These are phyloP conservation scores for Leptoteleia sp. DNA, from an alignment of 1,140 invertebrate genomes.

Conservation along the genomic window DNA sequence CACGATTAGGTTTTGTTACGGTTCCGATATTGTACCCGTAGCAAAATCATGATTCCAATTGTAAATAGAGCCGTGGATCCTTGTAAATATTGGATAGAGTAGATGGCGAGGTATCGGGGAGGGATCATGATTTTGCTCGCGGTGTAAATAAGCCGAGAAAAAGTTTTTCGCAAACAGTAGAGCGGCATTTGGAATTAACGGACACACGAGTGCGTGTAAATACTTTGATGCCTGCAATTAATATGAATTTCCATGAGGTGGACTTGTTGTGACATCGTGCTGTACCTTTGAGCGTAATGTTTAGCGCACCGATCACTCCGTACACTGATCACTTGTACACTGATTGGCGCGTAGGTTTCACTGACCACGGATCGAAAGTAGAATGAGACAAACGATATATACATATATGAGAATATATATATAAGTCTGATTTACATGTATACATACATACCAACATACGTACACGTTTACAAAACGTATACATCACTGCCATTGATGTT, in stretches of 20 bases:
- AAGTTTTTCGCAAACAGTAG: conserved; percentile 74
- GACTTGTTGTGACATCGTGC: too few species aligned
- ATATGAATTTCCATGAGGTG: conserved; percentile 27
- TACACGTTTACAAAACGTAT: conserved; percentile 6
- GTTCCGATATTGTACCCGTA: conserved; percentile 6
- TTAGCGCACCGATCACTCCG: too few species aligned
- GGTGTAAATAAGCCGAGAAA: conserved; percentile 69
- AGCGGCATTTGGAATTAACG: conserved; percentile 66
- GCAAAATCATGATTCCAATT: conserved; percentile 40
- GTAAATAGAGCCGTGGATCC: conserved; percentile 1
- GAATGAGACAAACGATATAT: conserved; percentile 68
- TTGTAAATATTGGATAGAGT: conserved; percentile 11
- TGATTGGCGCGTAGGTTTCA: conserved; percentile 67
- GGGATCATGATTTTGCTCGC: conserved; percentile 40
- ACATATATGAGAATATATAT: conserved; percentile 36
- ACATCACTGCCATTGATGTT: too few species aligned
- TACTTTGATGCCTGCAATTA: conserved; percentile 19
- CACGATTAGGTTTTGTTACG: conserved; percentile 6
- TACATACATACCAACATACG: conserved; percentile 35
- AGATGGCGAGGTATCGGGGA: background rate
- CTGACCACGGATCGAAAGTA: conserved; percentile 65
- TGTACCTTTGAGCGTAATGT: too few species aligned
- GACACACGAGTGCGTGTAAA: conserved; percentile 36
- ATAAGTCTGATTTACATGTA: background rate
- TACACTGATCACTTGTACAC: conserved; percentile 49